phyloP scores from a whole-genome alignment of 1,140 invertebrate species.

The Prorops nasuta region DNA sequence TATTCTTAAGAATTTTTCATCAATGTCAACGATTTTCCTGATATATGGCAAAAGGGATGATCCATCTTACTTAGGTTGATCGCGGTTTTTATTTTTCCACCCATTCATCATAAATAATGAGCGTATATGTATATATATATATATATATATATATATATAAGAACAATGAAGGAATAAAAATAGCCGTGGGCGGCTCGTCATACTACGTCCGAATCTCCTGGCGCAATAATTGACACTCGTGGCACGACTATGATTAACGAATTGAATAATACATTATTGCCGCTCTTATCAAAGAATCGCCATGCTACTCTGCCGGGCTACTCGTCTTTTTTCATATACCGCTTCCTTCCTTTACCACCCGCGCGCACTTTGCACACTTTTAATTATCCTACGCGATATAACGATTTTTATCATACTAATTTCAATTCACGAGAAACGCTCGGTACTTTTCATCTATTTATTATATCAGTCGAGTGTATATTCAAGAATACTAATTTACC shows the following conservation, averaged over 20 bases:
- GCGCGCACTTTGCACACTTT: background rate
- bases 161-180: background rate
- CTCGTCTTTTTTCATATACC: slow-evolving; percentile 13
- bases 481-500: too few relatives aligned
- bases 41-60: too few relatives aligned
- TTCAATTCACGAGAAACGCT: background rate
- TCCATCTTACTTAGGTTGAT: too few relatives aligned
- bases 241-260: slow-evolving; percentile 46
- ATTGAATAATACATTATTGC: slow-evolving; percentile 54
- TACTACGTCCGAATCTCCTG: slow-evolving; percentile 23
- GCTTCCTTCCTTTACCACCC: background rate
- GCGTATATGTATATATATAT: background rate
- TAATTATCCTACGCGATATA: background rate
- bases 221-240: slow-evolving; percentile 43
- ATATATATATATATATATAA: too few relatives aligned
- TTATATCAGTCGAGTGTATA: background rate
- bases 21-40: too few relatives aligned
- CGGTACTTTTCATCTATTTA: background rate
- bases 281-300: slow-evolving; percentile 50
- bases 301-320: slow-evolving; percentile 9
- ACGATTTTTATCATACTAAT: background rate
- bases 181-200: slow-evolving; percentile 7
- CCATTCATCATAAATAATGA: background rate
- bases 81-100: background rate
- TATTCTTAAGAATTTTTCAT: too few relatives aligned